Percentiles rank a stretch among this genome's conserved stretches.
Conservation (phyloP, 2,797 vertebrate species). For the Perodicticus potto region DNA sequence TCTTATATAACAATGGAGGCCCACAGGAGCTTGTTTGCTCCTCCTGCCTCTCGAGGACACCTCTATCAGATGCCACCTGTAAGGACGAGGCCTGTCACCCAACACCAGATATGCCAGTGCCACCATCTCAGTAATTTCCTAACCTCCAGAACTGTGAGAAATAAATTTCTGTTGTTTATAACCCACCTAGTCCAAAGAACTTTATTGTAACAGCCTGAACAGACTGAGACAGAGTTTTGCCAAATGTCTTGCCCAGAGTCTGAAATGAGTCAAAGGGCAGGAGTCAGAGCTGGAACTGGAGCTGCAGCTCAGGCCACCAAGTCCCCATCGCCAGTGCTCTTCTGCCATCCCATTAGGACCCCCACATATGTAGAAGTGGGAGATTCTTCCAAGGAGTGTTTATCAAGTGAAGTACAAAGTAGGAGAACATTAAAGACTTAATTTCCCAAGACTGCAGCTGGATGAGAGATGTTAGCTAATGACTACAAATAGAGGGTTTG, state of each 20-base stretch:
- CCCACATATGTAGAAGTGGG: background rate
- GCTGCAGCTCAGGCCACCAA: background rate
- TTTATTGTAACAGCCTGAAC: background rate
- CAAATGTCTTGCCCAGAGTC: background rate
- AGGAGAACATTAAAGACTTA: background rate
- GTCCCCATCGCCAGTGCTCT: background rate
- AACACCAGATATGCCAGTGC: background rate
- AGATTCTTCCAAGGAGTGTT: background rate
- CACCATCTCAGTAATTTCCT: background rate
- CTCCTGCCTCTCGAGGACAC: background rate
- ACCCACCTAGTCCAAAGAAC: background rate
- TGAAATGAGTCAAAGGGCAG: background rate
- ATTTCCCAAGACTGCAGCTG: background rate
- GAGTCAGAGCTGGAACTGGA: background rate
- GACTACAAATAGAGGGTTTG: background rate
- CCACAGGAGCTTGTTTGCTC: background rate
- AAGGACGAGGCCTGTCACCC: background rate
- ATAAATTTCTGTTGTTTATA: background rate
- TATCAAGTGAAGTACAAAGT: background rate
- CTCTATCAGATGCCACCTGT: background rate
- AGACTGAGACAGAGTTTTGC: too few species aligned
- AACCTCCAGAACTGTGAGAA: background rate
- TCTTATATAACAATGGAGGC: background rate
- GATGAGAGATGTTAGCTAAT: background rate
- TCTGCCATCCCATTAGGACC: background rate